Evolutionary conservation across 2,113 vertebrate species (phyloP), one percentile per base, ranked within the genome.

Genomic region (Xyrauchen texanus): DNA sequence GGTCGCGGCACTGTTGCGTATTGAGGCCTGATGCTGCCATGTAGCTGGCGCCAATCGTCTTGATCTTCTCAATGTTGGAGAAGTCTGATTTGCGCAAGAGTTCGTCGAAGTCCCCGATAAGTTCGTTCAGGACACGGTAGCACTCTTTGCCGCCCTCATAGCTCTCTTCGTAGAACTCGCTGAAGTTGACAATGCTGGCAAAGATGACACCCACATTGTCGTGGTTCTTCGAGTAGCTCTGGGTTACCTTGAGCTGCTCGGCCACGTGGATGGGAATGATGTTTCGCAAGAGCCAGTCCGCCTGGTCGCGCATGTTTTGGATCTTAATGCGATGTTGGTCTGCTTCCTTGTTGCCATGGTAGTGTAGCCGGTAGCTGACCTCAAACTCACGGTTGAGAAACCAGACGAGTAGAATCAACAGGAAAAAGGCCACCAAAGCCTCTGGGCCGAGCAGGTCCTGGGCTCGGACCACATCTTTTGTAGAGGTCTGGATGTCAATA

Each of bases 181-280:
- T 95, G 91, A 99, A 99, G 93, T 99, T 99, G 8, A 98, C 97
- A 0, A 99, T 98, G 77, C 96, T 98, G 76, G 96, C 97, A 0
- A 99, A 99, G 90, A 99, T 98, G 45, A 98, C 97, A 0, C 96
- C 97, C 0, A 95, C 96, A 0, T 93, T 95, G 86, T 99, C 95
- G 0, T 99, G 97, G 92, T 99, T 98, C 86, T 98, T 98, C 83
- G 97, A 99, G 81, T 99, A 98, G 89, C 95, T 98, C 92, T 98
- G 97, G 12, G 96, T 97, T 7, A 98, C 94, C 90, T 99, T 99
- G 76, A 98, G 86, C 88, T 99, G 97, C 88, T 99, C 97, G 0
- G 97, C 96, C 58, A 99, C 97, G 0, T 99, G 97, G 84, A 97
- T 96, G 0, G 97, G 97, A 86, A 99, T 98, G 85, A 99, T 98